These are phyloP conservation scores for Agapostemon virescens DNA, from an alignment of 2,888 invertebrate genomes.

Conservation along the genomic window DNA sequence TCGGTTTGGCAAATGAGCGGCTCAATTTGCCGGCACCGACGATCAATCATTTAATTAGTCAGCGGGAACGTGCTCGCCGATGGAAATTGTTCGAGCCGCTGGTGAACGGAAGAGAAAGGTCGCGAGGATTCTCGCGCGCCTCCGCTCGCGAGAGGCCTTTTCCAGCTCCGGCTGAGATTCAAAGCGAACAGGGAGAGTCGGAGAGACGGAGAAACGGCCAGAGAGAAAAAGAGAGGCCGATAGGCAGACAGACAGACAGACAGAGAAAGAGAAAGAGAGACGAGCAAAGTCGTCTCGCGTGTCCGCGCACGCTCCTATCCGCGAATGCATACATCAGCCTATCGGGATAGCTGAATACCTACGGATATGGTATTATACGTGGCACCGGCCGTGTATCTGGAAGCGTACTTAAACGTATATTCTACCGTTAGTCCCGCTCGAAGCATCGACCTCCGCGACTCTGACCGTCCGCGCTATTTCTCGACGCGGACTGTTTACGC, in stretches of 20 bases:
- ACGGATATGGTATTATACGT: slow-evolving; percentile 35
- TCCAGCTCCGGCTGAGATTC: not conserved
- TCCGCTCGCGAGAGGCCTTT: slow-evolving; percentile 2
- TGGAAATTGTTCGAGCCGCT: slow-evolving; percentile 48
- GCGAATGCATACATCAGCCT: slow-evolving; percentile 41
- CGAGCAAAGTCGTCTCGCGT: slow-evolving; percentile 10
- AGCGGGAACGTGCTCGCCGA: slow-evolving; percentile 46
- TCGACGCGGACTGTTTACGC: slow-evolving; percentile 47
- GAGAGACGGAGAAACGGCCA: too few species aligned
- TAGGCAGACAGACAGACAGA: too few species aligned
- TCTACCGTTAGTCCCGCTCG: slow-evolving; percentile 59
- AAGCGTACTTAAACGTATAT: slow-evolving; percentile 48
- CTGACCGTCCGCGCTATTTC: slow-evolving; percentile 52
- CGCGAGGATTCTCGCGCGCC: slow-evolving; percentile 32
- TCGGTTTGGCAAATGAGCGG: slow-evolving; percentile 7
- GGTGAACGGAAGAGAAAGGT: slow-evolving; percentile 56
- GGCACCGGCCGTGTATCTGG: slow-evolving; percentile 21
- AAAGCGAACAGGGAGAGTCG: not conserved
- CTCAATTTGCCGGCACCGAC: slow-evolving; percentile 45
- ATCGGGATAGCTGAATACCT: slow-evolving; percentile 35
- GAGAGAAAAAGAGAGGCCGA: not conserved
- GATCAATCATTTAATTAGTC: slow-evolving; percentile 62
- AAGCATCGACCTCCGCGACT: slow-evolving; percentile 59
- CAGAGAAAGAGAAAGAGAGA: not conserved
- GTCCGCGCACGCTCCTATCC: slow-evolving; percentile 23